Evolutionary conservation across 2,888 invertebrate species (phyloP).

Genomic region (Volucella zonaria): DNA sequence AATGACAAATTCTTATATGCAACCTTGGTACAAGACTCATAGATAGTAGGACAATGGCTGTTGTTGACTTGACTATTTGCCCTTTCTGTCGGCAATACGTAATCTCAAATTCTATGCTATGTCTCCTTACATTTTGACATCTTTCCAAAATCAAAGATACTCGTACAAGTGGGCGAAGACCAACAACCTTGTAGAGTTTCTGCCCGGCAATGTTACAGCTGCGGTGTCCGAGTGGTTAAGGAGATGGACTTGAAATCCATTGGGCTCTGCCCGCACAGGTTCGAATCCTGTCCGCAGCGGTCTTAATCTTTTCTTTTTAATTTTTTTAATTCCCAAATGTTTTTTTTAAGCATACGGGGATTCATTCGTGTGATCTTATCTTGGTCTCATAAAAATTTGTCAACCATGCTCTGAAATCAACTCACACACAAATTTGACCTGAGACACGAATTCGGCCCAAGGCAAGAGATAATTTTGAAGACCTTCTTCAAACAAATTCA

Average conservation of each 20-base stretch:
- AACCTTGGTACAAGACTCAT: too few relatives aligned
- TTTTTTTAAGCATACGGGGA: too few relatives aligned
- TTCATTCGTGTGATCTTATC: too few relatives aligned
- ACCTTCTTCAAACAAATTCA: conserved; percentile 9
- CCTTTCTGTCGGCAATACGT: too few relatives aligned
- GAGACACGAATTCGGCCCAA: conserved; percentile 10
- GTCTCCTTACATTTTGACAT: background rate
- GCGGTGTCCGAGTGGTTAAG: conserved; percentile 77
- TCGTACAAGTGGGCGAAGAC: background rate
- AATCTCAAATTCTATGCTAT: too few relatives aligned
- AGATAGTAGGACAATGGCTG: too few relatives aligned
- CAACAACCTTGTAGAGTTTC: background rate
- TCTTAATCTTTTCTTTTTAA: conserved; percentile 30
- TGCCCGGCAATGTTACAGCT: conserved; percentile 46
- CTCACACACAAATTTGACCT: background rate
- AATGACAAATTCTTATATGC: too few relatives aligned
- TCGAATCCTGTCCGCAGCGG: conserved; percentile 77
- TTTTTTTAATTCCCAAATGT: background rate
- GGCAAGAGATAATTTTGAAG: background rate
- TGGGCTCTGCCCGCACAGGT: conserved; percentile 76
- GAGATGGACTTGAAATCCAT: conserved; percentile 77
- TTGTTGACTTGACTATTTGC: too few relatives aligned
- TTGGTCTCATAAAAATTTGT: too few relatives aligned
- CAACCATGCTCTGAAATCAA: too few relatives aligned
- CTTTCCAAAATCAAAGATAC: background rate